Evolutionary conservation across 2,113 vertebrate species (phyloP), one percentile per base, ranked within the genome.

Genomic region (Indri indri): DNA sequence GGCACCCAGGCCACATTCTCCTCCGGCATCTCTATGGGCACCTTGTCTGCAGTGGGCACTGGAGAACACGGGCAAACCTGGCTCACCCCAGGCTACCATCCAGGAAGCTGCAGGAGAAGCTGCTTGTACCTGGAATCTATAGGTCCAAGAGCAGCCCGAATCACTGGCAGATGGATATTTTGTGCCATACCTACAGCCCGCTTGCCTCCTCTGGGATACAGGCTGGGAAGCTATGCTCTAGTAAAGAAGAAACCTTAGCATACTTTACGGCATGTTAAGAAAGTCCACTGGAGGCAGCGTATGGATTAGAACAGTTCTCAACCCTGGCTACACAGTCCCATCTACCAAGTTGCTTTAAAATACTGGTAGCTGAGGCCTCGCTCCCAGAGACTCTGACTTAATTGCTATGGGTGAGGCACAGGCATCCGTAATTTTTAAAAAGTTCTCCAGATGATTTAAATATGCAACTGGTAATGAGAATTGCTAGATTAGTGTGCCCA

Each of bases 361-460:
- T 40, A 4, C 6, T 25, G 50, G 37, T 10, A n/a, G 52, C 87
- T 27, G 40, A 11, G 34, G 34, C 23, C 42, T 37, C 34, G 3
- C 47, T 57, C 40, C 20, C 52, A 47, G 42, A 23, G 25, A 42
- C 42, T 40, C 52, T n/a, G 32, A 76, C 16, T 63, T 93, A 23
- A 88, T 63, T 34, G 76, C 70, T 59, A 12, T 25, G 32, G 59
- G 1, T 0, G 32, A 95, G 50, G 17, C 30, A 34, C 17, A 52
- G 73, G 17, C n/a, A 59, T 34, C n/a, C 13, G 32, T 27, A 68
- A 68, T 40, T 9, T 54, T 54, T 82, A 4, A 1, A 45, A 90
- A 61, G 71, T 70, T 47, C 52, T 54, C 61, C 74, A 79, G 63
- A 42, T 88, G 68, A 65, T 84, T 54, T 76, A 37, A 70, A 54